Evolutionary conservation across 2,888 invertebrate species (phyloP).

Genomic region (Aelia acuminata): DNA sequence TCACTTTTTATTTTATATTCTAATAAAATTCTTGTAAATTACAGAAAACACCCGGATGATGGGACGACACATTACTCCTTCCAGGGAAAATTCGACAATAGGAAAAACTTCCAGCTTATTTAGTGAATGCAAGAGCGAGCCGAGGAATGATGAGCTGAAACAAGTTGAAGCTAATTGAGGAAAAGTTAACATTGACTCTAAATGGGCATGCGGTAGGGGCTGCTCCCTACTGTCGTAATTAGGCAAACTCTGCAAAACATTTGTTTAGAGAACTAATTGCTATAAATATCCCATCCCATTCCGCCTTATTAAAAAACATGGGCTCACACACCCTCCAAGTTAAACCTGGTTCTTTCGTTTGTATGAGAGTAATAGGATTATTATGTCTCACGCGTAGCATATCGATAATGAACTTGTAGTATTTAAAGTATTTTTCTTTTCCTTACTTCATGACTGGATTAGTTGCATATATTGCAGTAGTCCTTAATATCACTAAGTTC

Average conservation of each 20-base stretch:
- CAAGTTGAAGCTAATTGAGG: constrained; percentile 45
- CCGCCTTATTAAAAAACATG: constrained; percentile 4
- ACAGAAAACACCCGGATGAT: background rate
- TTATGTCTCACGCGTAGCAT: constrained; percentile 13
- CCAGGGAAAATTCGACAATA: background rate
- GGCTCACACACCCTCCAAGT: background rate
- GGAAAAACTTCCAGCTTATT: background rate
- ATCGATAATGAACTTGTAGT: too few species aligned
- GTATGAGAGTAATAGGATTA: background rate
- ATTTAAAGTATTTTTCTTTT: too few species aligned
- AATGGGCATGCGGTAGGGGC: constrained; percentile 26
- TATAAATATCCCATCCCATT: constrained; percentile 41
- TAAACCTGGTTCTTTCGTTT: background rate
- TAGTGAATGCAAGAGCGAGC: background rate
- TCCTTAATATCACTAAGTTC: too few species aligned
- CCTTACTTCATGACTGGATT: too few species aligned
- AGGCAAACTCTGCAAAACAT: constrained; percentile 49
- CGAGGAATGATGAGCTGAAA: background rate
- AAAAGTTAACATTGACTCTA: constrained; percentile 47
- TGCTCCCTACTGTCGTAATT: background rate
- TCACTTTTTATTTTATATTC: too few species aligned
- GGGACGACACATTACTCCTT: background rate
- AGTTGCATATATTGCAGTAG: too few species aligned
- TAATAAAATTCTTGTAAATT: too few species aligned
- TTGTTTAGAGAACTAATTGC: constrained; percentile 48